Evolutionary conservation across 2,888 invertebrate genomes (phyloP).

Genomic region (Endomychus coccineus): DNA sequence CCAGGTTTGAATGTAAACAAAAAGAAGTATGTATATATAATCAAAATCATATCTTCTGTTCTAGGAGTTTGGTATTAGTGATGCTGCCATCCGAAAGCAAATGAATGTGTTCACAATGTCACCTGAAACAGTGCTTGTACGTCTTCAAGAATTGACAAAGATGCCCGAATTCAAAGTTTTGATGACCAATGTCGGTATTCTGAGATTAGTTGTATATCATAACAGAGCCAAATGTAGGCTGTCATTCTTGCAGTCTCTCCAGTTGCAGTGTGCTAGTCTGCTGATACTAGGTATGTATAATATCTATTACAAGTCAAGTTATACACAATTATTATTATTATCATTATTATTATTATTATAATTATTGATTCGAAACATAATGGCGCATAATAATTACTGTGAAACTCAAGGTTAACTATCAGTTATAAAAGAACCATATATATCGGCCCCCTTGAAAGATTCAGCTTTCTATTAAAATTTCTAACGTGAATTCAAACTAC

Average conservation of each 20-base stretch:
- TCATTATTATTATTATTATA: not conserved
- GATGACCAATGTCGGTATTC: slow-evolving; percentile 52
- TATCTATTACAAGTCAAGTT: not conserved
- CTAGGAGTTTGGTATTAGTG: slow-evolving; percentile 51
- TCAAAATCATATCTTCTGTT: slow-evolving; percentile 12
- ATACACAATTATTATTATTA: not conserved
- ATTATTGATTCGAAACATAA: not conserved
- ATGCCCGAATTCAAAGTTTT: slow-evolving; percentile 56
- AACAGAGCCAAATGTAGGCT: slow-evolving; percentile 46
- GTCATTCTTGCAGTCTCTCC: slow-evolving; percentile 46
- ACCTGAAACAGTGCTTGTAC: slow-evolving; percentile 50
- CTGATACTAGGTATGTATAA: slow-evolving; percentile 39
- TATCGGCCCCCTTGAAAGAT: too few species aligned
- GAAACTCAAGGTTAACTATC: too few species aligned
- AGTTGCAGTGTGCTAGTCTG: slow-evolving; percentile 46
- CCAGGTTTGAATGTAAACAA: too few species aligned
- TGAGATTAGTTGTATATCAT: slow-evolving; percentile 47
- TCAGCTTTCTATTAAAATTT: too few species aligned
- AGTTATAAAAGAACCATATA: too few species aligned
- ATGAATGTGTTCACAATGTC: slow-evolving; percentile 53
- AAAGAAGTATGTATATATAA: too few species aligned
- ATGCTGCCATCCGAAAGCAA: slow-evolving; percentile 47
- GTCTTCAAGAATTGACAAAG: slow-evolving; percentile 50
- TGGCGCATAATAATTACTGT: too few species aligned
- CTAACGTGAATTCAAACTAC: too few species aligned